Conservation (phyloP, 2,888 invertebrate species). For the Drosophila sordidapex region DNA sequence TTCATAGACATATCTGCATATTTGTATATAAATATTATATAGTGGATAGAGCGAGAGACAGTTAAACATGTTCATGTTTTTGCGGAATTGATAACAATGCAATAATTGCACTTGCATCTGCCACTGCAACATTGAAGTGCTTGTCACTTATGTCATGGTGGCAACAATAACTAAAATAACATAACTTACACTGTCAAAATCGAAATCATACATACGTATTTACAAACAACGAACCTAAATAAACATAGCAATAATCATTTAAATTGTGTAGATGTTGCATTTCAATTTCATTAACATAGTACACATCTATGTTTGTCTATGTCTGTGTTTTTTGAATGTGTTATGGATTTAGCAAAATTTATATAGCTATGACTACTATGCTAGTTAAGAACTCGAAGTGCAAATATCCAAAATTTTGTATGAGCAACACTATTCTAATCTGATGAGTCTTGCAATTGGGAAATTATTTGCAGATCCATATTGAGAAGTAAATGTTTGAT, state of each 20-base stretch:
- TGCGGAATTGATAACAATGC: conserved; percentile 49
- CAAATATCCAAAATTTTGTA: not conserved
- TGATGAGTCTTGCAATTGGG: not conserved
- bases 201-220: not conserved
- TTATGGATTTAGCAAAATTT: not conserved
- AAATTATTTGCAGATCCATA: not conserved
- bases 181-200: conserved; percentile 4
- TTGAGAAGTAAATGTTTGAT: not conserved
- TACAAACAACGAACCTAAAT: not conserved
- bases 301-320: not conserved
- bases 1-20: conserved; percentile 2
- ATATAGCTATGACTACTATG: too few relatives aligned
- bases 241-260: not conserved
- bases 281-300: not conserved
- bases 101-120: conserved; percentile 56
- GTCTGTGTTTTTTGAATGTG: not conserved
- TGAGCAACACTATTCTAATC: too few relatives aligned
- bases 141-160: conserved; percentile 30
- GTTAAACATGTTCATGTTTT: conserved; percentile 24
- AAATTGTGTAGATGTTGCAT: not conserved
- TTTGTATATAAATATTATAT: not conserved
- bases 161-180: conserved; percentile 12
- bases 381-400: not conserved
- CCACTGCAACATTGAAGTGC: conserved; percentile 44
- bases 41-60: not conserved